Evolutionary conservation across 1,140 invertebrate species (phyloP).

Genomic region (Harlomillsia oculata): DNA sequence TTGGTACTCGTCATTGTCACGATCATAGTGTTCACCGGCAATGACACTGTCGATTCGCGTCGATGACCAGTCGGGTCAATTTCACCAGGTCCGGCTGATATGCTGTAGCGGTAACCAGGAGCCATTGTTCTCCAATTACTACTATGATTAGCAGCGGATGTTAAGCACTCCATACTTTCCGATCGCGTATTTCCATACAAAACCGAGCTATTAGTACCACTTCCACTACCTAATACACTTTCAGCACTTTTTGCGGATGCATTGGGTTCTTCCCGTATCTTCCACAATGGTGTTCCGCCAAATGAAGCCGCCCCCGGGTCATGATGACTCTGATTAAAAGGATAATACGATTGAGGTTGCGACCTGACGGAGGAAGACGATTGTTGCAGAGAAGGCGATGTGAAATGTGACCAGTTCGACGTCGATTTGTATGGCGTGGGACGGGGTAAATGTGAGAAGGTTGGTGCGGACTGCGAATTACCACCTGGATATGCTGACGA

Average conservation of each 20-base stretch:
- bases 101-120: constrained; percentile 33
- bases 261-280: constrained; percentile 23
- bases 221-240: constrained; percentile 14
- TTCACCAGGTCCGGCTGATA: constrained; percentile 28
- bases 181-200: constrained; percentile 12
- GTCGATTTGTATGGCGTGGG: constrained; percentile 37
- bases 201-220: not conserved
- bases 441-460: constrained; percentile 35
- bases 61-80: constrained; percentile 3
- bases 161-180: constrained; percentile 31
- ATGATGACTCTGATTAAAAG: constrained; percentile 26
- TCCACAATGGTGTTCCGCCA: constrained; percentile 8
- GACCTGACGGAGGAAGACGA: constrained; percentile 8
- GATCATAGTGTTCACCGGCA: constrained; percentile 18
- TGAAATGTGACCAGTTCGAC: constrained; percentile 20
- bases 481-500: constrained; percentile 25
- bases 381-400: constrained; percentile 9
- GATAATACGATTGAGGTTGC: constrained; percentile 29
- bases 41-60: constrained; percentile 13
- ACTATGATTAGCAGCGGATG: constrained; percentile 1
- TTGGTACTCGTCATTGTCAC: constrained; percentile 31
- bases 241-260: constrained; percentile 32
- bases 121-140: constrained; percentile 25
- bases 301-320: constrained; percentile 7
- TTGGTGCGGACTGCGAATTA: constrained; percentile 8